A percentile compares a stretch with the other conserved stretches of the same genome.
Conservation (phyloP, 2,797 vertebrate genomes). For the Microctenopoma steveboyesi region DNA sequence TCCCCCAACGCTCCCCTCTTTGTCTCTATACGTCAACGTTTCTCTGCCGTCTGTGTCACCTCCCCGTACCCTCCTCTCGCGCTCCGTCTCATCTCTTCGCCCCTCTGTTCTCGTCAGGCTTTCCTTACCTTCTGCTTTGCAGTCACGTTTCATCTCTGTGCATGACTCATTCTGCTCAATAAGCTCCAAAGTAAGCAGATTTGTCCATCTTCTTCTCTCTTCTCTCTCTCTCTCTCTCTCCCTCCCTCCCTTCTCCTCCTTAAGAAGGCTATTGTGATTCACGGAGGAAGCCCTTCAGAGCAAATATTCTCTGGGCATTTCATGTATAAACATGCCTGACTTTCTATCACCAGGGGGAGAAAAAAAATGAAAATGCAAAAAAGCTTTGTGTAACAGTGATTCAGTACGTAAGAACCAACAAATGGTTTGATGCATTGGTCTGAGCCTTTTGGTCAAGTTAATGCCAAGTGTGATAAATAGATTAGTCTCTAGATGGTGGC, state of each 20-base stretch:
- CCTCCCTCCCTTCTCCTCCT: constrained; percentile 49
- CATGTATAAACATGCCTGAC: constrained; percentile 86
- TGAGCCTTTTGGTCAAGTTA: constrained; percentile 78
- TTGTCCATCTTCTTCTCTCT: constrained; percentile 78
- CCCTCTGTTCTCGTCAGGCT: constrained; percentile 64
- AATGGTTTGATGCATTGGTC: constrained; percentile 72
- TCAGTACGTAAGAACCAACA: constrained; percentile 74
- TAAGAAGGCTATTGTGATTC: constrained; percentile 89
- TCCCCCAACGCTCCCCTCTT: constrained; percentile 1
- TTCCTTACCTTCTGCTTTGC: constrained; percentile 84
- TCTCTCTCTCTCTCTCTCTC: constrained; percentile 17
- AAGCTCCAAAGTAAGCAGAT: constrained; percentile 90
- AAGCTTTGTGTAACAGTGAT: constrained; percentile 72
- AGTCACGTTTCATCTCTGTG: constrained; percentile 85
- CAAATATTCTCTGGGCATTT: constrained; percentile 85
- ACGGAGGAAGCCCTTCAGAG: constrained; percentile 84
- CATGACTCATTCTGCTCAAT: constrained; percentile 89
- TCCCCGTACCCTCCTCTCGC: constrained; percentile 51
- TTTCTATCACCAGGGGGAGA: constrained; percentile 73
- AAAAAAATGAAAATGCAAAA: constrained; percentile 58
- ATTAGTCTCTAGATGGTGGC: constrained; percentile 83
- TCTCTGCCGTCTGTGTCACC: constrained; percentile 61
- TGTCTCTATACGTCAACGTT: constrained; percentile 34
- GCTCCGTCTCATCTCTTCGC: constrained; percentile 50
- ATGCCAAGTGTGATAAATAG: constrained; percentile 85